Evolutionary conservation across 2,888 invertebrate species (phyloP), one percentile per base, ranked within the genome.

Genomic region (Ennomos quercinarius): DNA sequence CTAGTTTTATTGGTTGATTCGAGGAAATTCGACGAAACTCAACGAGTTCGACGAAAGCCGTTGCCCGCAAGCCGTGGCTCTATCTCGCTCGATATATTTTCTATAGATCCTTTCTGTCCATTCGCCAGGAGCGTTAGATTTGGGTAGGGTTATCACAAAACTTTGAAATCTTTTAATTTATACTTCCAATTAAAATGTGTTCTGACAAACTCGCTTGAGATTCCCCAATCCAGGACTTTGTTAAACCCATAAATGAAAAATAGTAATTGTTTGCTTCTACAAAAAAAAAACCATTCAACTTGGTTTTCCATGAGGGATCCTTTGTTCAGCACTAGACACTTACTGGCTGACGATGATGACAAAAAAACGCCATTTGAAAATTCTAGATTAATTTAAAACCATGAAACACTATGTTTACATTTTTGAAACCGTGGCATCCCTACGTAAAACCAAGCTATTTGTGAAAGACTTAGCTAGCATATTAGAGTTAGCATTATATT

Each of bases 71-170:
- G 56, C 58, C 0, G 56, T 50, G 66, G 54, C 61, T 71, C 65
- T 57, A 66, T 62, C 58, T 61, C 70, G 63, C 66, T 64, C 72
- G 67, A 74, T 76, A 72, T 76, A 72, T 76, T 77, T 74, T 68
- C 72, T 74, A 76, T 72, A 72, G 73, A 74, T 73, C 74, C 74
- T 68, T 68, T 70, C 66, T 68, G 59, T 66, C 66, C 61, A 63
- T 67, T 69, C 45, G 54, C 45, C 49, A 45, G 57, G 45, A 58
- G 62, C 56, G 59, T 66, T 57, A 42, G 52, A 48, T 58, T 53
- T 39, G 13, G n/a, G 2, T 37, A 54, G 54, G 54, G 50, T 35
- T 55, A 38, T 17, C 35, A 8, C 9, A 6, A 46, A 46, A 46
- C 12, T 8, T 42, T 2, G 17, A 17, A 4, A 4, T 27, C 5